Evolutionary conservation across 1,140 invertebrate genomes (phyloP).

Genomic region (Aphidius gifuensis): DNA sequence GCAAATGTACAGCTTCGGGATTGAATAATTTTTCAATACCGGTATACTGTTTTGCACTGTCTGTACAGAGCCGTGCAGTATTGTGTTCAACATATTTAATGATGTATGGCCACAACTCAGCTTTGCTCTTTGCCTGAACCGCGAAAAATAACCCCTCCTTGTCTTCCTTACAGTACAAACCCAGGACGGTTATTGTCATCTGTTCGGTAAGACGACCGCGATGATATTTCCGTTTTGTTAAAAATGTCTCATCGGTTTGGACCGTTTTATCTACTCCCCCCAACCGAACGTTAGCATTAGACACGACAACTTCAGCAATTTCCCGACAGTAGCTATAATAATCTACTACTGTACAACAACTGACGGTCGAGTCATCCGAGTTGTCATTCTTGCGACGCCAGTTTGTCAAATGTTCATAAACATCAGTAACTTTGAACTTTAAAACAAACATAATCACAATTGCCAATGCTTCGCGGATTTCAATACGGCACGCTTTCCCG

Average conservation of each 20-base stretch:
- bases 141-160: conserved; percentile 20
- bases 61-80: conserved; percentile 17
- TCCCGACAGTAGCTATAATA: too few relatives aligned
- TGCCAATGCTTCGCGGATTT: too few relatives aligned
- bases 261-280: conserved; percentile 18
- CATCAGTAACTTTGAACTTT: too few relatives aligned
- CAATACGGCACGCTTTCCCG: too few relatives aligned
- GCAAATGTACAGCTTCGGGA: conserved; percentile 13
- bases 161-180: conserved; percentile 25
- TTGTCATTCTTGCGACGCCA: too few relatives aligned
- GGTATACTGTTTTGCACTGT: conserved; percentile 24
- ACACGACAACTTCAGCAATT: too few relatives aligned
- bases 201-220: conserved; percentile 23
- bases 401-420: too few relatives aligned
- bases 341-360: too few relatives aligned
- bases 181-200: conserved; percentile 21
- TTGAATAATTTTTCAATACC: conserved; percentile 13
- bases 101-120: conserved; percentile 20
- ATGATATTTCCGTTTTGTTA: conserved; percentile 25
- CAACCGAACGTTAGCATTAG: too few relatives aligned
- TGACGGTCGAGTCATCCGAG: too few relatives aligned
- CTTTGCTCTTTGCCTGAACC: conserved; percentile 17
- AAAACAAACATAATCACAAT: too few relatives aligned
- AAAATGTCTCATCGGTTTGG: conserved; percentile 24
- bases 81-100: conserved; percentile 13